These are phyloP conservation scores for Tetramorium parvispinum DNA, from an alignment of 1,140 invertebrate species.

Conservation along the genomic window DNA sequence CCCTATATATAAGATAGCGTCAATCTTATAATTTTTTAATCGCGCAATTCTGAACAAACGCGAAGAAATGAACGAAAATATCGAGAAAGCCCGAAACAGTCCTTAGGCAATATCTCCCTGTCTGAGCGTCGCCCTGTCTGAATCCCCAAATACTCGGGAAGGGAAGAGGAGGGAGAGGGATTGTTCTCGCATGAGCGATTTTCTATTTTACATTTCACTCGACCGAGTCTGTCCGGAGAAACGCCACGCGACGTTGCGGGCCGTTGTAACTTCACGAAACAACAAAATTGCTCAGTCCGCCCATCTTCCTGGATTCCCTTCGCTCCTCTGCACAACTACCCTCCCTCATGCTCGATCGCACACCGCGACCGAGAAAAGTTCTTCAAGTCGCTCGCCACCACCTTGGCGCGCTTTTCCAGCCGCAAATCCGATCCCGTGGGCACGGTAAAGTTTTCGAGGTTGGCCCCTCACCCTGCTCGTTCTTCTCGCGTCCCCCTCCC, in stretches of 20 bases:
- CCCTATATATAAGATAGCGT: not conserved
- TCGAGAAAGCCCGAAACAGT: not conserved
- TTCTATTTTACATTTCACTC: constrained; percentile 59
- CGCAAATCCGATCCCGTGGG: constrained; percentile 64
- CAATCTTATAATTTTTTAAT: not conserved
- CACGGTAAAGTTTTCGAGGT: constrained; percentile 57
- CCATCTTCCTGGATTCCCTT: not conserved
- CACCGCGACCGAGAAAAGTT: constrained; percentile 60
- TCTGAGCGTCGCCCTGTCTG: constrained; percentile 14
- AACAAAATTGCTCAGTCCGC: constrained; percentile 58
- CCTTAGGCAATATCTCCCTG: constrained; percentile 31
- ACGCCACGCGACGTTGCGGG: constrained; percentile 36
- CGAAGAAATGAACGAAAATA: not conserved
- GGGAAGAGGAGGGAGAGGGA: not conserved
- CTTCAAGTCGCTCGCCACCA: constrained; percentile 49
- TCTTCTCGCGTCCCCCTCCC: not conserved
- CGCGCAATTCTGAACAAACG: not conserved
- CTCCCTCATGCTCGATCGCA: constrained; percentile 1
- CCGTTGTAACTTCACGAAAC: constrained; percentile 67
- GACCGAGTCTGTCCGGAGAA: constrained; percentile 32
- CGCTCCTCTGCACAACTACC: not conserved
- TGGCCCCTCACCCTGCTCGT: not conserved
- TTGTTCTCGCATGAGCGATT: constrained; percentile 52
- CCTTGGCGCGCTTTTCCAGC: constrained; percentile 53
- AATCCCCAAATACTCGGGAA: not conserved